Percentiles rank a stretch among this genome's conserved stretches.
These are phyloP conservation scores for Poecilia velifera DNA, from an alignment of 2,797 vertebrate genomes.

Conservation along the genomic window DNA sequence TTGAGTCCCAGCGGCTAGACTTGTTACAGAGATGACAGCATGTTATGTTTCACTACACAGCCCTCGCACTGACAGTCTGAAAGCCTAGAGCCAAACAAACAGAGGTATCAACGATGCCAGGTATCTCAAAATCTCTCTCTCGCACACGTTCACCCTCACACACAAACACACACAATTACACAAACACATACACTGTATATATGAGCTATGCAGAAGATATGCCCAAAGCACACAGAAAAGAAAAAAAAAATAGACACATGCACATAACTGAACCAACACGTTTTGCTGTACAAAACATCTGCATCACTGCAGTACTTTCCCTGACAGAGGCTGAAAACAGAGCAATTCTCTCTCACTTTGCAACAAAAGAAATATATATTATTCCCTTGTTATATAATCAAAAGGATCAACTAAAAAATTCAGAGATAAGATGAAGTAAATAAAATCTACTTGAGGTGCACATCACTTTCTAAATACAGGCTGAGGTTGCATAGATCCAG, in stretches of 20 bases:
- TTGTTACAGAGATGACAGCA: conserved; percentile 81
- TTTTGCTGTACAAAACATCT: conserved; percentile 58
- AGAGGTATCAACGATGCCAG: conserved; percentile 70
- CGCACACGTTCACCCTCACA: conserved; percentile 10
- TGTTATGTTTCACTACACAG: conserved; percentile 79
- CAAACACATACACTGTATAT: conserved; percentile 16
- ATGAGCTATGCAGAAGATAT: conserved; percentile 27
- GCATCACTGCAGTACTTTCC: conserved; percentile 58
- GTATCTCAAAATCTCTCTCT: conserved; percentile 69
- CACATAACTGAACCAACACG: conserved; percentile 31
- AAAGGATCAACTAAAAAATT: conserved; percentile 13
- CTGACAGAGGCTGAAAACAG: conserved; percentile 26
- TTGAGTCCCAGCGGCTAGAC: conserved; percentile 69
- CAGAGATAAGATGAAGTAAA: not conserved
- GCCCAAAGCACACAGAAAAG: conserved; percentile 15
- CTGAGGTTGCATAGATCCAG: conserved; percentile 34
- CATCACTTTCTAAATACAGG: conserved; percentile 31
- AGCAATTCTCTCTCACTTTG: conserved; percentile 29
- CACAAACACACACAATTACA: not conserved
- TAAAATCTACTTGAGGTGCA: conserved; percentile 17
- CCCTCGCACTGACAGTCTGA: conserved; percentile 74
- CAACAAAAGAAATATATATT: conserved; percentile 8
- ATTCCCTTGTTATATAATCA: conserved; percentile 8
- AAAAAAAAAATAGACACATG: conserved; percentile 20
- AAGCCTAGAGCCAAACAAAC: conserved; percentile 81